Conservation (phyloP, 2,888 invertebrate species). For the Brachyptera putata region DNA sequence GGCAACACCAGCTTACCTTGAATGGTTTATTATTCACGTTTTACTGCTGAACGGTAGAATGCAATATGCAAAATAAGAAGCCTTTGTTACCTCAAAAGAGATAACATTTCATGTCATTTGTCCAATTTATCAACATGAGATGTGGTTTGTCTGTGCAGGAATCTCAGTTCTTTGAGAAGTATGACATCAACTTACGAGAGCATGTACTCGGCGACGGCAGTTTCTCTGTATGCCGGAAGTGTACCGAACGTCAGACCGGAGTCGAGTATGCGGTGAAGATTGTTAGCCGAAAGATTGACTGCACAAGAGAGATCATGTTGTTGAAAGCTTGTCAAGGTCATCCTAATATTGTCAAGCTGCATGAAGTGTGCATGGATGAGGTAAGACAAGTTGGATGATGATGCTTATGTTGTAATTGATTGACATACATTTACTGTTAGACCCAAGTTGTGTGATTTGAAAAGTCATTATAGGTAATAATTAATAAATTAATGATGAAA, state of each 20-base stretch:
- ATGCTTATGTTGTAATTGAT: too few species aligned
- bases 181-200: slow-evolving; percentile 66
- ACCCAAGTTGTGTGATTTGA: too few species aligned
- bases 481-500: too few species aligned
- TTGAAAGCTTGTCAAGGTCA: slow-evolving; percentile 84
- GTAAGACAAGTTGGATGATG: slow-evolving; percentile 43
- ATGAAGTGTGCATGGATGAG: slow-evolving; percentile 80
- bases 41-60: too few species aligned
- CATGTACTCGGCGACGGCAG: slow-evolving; percentile 82
- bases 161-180: slow-evolving; percentile 81
- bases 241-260: slow-evolving; percentile 66
- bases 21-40: too few species aligned
- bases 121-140: too few species aligned
- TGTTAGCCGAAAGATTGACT: slow-evolving; percentile 61
- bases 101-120: too few species aligned
- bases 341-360: slow-evolving; percentile 77
- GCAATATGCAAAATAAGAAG: too few species aligned
- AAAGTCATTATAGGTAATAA: too few species aligned
- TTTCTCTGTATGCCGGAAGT: slow-evolving; percentile 81
- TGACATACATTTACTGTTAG: too few species aligned
- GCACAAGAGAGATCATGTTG: slow-evolving; percentile 69
- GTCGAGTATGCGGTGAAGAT: slow-evolving; percentile 87
- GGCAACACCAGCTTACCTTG: too few species aligned
- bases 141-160: slow-evolving; percentile 62
- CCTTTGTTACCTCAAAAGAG: too few species aligned